phyloP scores from a whole-genome alignment of 64 coral and sea anemone genomes.

The Anthopleura sola region DNA sequence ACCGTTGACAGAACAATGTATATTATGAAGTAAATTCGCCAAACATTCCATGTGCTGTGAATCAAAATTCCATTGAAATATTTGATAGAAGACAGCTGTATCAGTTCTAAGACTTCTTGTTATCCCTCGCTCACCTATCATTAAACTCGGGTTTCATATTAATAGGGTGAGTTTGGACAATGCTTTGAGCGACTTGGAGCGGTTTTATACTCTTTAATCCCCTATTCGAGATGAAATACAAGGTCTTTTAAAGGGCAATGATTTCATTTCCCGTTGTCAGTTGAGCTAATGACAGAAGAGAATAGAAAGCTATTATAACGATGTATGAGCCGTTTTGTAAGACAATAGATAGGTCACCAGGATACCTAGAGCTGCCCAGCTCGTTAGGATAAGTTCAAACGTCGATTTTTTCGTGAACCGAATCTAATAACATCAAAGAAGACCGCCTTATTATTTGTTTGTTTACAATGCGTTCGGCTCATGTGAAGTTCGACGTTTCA shows the following conservation, averaged over 20 bases:
- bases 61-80: not conserved
- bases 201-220: not conserved
- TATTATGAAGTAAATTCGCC: not conserved
- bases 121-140: not conserved
- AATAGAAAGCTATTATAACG: not conserved
- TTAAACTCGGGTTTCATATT: not conserved
- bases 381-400: too few species aligned
- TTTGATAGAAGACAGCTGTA: not conserved
- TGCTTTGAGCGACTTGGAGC: not conserved
- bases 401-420: too few species aligned
- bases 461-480: too few species aligned
- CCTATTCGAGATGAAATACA: not conserved
- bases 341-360: not conserved
- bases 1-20: not conserved
- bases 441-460: too few species aligned
- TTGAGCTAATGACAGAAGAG: constrained; percentile 1
- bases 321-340: constrained; percentile 7
- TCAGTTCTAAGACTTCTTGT: not conserved
- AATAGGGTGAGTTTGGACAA: not conserved
- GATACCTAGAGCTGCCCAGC: too few species aligned
- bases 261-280: constrained; percentile 5
- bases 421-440: too few species aligned
- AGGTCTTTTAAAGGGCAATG: constrained; percentile 9
- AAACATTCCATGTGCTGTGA: not conserved
- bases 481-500: too few species aligned